Percentiles rank a stretch among this genome's conserved stretches.
These are phyloP conservation scores for Anhinga anhinga DNA, from an alignment of 2,113 vertebrate species.

Conservation along the genomic window DNA sequence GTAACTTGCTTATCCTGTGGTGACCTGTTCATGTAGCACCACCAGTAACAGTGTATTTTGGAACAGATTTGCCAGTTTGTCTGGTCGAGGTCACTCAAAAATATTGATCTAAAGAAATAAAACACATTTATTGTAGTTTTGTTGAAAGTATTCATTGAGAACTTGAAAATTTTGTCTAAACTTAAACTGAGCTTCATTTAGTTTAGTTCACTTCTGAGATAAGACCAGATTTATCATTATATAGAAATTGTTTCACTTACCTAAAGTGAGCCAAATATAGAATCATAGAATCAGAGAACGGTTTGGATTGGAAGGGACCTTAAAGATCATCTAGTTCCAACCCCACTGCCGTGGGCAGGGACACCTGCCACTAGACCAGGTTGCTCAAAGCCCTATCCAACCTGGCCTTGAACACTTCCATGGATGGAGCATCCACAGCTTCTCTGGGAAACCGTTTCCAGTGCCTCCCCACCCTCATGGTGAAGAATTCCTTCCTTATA, in stretches of 20 bases:
- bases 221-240: background rate
- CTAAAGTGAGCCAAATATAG: background rate
- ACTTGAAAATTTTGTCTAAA: background rate
- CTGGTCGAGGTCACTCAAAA: background rate
- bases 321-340: too few species aligned
- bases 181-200: background rate
- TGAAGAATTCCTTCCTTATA: too few species aligned
- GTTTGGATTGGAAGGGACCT: too few species aligned
- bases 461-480: too few species aligned
- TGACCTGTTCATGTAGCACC: background rate
- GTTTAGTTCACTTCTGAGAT: background rate
- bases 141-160: background rate
- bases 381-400: too few species aligned
- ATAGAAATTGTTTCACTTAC: background rate
- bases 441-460: too few species aligned
- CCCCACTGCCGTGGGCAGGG: too few species aligned
- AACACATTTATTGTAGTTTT: background rate
- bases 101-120: background rate
- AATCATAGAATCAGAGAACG: too few species aligned
- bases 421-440: too few species aligned
- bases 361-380: too few species aligned
- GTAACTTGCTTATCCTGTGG: background rate
- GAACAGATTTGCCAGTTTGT: background rate
- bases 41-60: background rate
- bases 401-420: too few species aligned